These are phyloP conservation scores for Buceros bicornis DNA, from an alignment of 2,797 vertebrate species.

Conservation along the genomic window DNA sequence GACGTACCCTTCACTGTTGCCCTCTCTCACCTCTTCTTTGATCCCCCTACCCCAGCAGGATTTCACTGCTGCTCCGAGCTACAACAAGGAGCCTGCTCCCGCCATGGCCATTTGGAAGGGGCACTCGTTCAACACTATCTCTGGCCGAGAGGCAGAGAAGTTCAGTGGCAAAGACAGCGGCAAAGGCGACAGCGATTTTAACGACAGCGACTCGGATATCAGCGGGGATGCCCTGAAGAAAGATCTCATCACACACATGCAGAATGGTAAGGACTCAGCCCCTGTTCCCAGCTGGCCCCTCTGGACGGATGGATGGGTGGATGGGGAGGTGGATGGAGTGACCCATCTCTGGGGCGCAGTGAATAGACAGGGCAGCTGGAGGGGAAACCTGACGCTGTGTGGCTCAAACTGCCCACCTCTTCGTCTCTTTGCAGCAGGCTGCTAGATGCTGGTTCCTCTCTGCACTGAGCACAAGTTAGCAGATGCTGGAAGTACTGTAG, in stretches of 20 bases:
- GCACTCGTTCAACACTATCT: slow-evolving; percentile 93
- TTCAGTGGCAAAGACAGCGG: slow-evolving; percentile 99
- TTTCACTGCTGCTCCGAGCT: slow-evolving; percentile 88
- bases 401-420: not conserved
- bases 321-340: not conserved
- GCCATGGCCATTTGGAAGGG: slow-evolving; percentile 95
- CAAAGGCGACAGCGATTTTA: slow-evolving; percentile 98
- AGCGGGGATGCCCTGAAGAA: slow-evolving; percentile 94
- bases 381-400: not conserved
- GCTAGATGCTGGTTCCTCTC: not conserved
- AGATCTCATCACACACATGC: slow-evolving; percentile 89
- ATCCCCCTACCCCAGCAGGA: slow-evolving; percentile 79
- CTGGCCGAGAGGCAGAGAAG: slow-evolving; percentile 90
- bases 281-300: not conserved
- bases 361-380: not conserved
- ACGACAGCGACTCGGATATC: slow-evolving; percentile 96
- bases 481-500: not conserved
- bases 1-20: not conserved
- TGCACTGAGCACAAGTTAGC: not conserved
- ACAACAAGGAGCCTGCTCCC: slow-evolving; percentile 87
- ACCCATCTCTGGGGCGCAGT: rapidly evolving
- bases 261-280: slow-evolving; percentile 85
- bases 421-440: not conserved
- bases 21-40: not conserved
- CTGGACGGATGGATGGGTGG: not conserved